Percentiles rank a stretch among this genome's conserved stretches.
These are phyloP conservation scores for Antheraea assamensis DNA, from an alignment of 2,888 invertebrate species.

Conservation along the genomic window DNA sequence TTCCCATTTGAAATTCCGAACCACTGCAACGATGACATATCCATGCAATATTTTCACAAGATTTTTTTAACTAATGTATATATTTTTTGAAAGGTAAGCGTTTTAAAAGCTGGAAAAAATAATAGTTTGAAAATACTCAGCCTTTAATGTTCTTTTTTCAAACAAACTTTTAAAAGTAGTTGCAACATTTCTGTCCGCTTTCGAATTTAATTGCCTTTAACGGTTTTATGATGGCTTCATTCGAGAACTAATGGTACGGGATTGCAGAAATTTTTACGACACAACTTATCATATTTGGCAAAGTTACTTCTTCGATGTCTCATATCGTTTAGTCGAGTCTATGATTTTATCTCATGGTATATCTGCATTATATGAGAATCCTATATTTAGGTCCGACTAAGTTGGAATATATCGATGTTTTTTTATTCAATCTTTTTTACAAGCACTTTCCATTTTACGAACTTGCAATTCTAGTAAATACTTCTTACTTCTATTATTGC, in stretches of 20 bases:
- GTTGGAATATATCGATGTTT: neutral
- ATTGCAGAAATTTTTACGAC: conserved; percentile 45
- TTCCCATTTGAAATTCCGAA: neutral
- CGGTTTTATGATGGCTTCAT: conserved; percentile 21
- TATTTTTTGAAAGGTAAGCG: too few species aligned
- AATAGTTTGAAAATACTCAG: too few species aligned
- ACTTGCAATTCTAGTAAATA: neutral
- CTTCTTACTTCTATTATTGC: neutral
- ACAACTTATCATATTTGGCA: conserved; percentile 60
- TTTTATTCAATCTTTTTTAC: neutral
- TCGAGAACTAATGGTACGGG: conserved; percentile 29
- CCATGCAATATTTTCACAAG: neutral
- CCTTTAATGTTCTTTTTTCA: too few species aligned
- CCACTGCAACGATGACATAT: neutral
- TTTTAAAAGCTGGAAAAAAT: too few species aligned
- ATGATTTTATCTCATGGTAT: conserved; percentile 18
- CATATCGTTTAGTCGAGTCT: conserved; percentile 58
- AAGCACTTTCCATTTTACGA: neutral
- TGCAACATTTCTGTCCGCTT: too few species aligned
- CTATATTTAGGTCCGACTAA: neutral
- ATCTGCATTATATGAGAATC: conserved; percentile 16
- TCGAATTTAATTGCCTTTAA: neutral
- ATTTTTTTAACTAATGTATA: too few species aligned
- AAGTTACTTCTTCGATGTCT: conserved; percentile 63
- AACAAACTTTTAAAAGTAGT: too few species aligned